These are phyloP conservation scores for Regulus satrapa DNA, from an alignment of 2,113 vertebrate species.

Conservation along the genomic window DNA sequence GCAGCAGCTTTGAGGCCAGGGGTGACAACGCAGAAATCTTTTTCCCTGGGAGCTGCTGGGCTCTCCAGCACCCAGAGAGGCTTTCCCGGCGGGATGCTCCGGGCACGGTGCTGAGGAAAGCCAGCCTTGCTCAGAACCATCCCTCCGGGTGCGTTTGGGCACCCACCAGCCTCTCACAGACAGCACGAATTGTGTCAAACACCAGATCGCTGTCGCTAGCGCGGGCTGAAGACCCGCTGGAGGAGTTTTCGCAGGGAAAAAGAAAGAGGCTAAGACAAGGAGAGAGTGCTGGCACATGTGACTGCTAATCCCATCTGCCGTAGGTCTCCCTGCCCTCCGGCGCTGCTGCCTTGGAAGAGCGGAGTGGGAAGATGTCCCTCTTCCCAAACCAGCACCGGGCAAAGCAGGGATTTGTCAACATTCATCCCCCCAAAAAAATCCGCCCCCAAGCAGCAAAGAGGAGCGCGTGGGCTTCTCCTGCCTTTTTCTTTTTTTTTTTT, in stretches of 20 bases:
- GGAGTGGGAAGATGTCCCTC: background rate
- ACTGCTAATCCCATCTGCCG: background rate
- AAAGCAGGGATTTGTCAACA: background rate
- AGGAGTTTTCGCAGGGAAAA: background rate
- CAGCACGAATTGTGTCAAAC: background rate
- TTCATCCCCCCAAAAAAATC: background rate
- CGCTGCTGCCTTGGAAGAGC: accelerated
- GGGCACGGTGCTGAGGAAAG: background rate
- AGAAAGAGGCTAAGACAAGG: background rate
- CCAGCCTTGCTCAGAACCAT: background rate
- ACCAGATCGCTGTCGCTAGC: accelerated
- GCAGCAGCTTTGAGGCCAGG: background rate
- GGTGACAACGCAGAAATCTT: background rate
- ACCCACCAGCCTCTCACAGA: background rate
- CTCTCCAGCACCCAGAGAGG: background rate
- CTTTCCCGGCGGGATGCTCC: background rate
- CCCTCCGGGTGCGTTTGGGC: background rate
- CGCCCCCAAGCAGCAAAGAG: background rate
- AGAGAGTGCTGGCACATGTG: background rate
- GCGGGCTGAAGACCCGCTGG: background rate
- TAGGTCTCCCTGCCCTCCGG: background rate
- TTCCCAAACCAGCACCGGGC: background rate
- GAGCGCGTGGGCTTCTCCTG: background rate
- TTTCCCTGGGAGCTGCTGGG: background rate
- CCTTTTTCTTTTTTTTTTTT: no score